Evolutionary conservation across 1,140 invertebrate species (phyloP).

Genomic region (Halesus radiatus): DNA sequence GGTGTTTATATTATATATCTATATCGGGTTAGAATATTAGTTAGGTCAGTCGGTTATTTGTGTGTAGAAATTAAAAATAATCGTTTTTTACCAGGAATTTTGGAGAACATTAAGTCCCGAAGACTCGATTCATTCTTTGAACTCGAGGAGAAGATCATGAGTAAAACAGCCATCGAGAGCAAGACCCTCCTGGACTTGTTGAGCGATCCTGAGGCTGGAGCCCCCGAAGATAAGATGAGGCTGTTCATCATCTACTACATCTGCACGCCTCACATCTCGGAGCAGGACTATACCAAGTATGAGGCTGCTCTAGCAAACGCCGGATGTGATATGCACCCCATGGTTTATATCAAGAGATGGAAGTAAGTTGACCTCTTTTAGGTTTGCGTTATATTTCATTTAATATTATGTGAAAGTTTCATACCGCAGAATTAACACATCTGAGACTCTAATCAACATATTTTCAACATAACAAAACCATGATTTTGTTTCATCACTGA

Average conservation of each 20-base stretch:
- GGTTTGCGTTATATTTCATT: too few species aligned
- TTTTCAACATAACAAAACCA: too few species aligned
- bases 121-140: slow-evolving; percentile 97
- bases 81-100: slow-evolving; percentile 73
- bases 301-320: slow-evolving; percentile 82
- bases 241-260: slow-evolving; percentile 96
- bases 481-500: too few species aligned
- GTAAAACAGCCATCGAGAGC: slow-evolving; percentile 79
- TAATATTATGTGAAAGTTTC: background rate
- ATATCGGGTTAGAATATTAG: too few species aligned
- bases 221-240: slow-evolving; percentile 93
- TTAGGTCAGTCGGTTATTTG: background rate
- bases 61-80: background rate
- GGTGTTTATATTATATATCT: too few species aligned
- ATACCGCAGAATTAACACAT: slow-evolving; percentile 24
- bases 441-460: too few species aligned
- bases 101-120: slow-evolving; percentile 92
- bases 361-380: slow-evolving; percentile 72
- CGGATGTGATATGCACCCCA: slow-evolving; percentile 87
- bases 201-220: slow-evolving; percentile 88
- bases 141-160: slow-evolving; percentile 97
- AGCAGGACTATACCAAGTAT: slow-evolving; percentile 87
- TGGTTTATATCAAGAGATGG: slow-evolving; percentile 92
- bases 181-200: slow-evolving; percentile 85
- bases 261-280: slow-evolving; percentile 83